A percentile compares a stretch with the other conserved stretches of the same genome.
These are phyloP conservation scores for Stegana nigrithorax DNA, from an alignment of 2,888 invertebrate species.

Conservation along the genomic window DNA sequence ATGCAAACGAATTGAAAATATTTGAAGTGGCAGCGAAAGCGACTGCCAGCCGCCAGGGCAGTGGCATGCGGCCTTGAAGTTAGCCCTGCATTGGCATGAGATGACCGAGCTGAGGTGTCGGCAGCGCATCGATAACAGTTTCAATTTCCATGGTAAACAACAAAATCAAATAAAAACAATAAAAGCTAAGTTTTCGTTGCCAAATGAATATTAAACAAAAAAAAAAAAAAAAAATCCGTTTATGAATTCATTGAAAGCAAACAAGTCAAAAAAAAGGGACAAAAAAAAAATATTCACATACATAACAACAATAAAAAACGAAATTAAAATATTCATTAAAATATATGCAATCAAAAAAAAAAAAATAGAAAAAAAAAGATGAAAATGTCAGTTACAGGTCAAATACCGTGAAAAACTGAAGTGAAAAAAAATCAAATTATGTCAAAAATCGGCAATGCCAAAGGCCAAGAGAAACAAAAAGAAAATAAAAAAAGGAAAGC, in stretches of 20 bases:
- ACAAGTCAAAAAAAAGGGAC: conserved; percentile 11
- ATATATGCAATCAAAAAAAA: conserved; percentile 2
- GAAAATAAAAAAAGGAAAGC: background rate
- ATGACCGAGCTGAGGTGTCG: conserved; percentile 44
- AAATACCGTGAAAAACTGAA: background rate
- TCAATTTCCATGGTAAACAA: too few species aligned
- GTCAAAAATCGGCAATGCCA: conserved; percentile 21
- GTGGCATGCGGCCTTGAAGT: background rate
- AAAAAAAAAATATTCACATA: conserved; percentile 2
- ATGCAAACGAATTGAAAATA: conserved; percentile 15
- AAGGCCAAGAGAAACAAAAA: conserved; percentile 37
- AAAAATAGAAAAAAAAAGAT: background rate
- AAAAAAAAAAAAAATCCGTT: background rate
- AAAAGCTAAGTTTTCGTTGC: conserved; percentile 42
- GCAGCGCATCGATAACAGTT: conserved; percentile 57
- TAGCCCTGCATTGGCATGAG: background rate
- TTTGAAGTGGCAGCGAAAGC: conserved; percentile 50
- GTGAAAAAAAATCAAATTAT: conserved; percentile 52
- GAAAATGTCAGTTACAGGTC: background rate
- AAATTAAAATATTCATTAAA: conserved; percentile 17
- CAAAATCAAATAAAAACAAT: conserved; percentile 40
- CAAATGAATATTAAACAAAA: too few species aligned
- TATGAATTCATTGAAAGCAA: background rate
- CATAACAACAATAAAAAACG: conserved; percentile 13
- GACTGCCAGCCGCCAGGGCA: background rate